A percentile compares a stretch with the other conserved stretches of the same genome.
These are phyloP conservation scores for Cyclophora punctaria DNA, from an alignment of 2,888 invertebrate genomes.

Conservation along the genomic window DNA sequence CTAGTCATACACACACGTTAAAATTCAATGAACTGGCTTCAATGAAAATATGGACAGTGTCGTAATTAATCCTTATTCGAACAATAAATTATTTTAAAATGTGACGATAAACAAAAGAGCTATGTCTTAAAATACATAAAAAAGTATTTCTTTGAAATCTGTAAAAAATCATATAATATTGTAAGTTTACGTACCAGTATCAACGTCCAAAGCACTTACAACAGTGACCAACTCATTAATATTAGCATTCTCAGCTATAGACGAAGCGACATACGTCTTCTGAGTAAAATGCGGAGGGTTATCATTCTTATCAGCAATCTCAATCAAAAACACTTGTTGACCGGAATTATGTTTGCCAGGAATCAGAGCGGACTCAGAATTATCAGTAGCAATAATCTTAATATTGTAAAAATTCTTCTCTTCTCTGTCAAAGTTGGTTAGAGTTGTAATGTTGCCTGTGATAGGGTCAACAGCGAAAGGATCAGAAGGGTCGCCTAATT, in stretches of 20 bases:
- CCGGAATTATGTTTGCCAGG: slow-evolving; percentile 81
- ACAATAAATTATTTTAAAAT: no score
- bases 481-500: slow-evolving; percentile 79
- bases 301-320: slow-evolving; percentile 97
- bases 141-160: not conserved
- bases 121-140: no score
- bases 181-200: slow-evolving; percentile 75
- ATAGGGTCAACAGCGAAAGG: slow-evolving; percentile 87
- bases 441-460: slow-evolving; percentile 92
- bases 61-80: no score
- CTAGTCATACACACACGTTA: no score
- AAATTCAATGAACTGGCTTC: no score
- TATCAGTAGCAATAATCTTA: slow-evolving; percentile 92
- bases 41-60: no score
- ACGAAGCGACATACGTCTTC: slow-evolving; percentile 81
- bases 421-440: slow-evolving; percentile 90
- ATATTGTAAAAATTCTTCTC: slow-evolving; percentile 88
- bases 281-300: slow-evolving; percentile 93
- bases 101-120: no score
- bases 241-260: slow-evolving; percentile 88
- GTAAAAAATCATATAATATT: not conserved
- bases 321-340: slow-evolving; percentile 89
- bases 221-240: slow-evolving; percentile 88
- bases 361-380: slow-evolving; percentile 85
- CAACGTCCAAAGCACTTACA: slow-evolving; percentile 90